Evolutionary conservation across 2,888 invertebrate genomes (phyloP).

Genomic region (Suillia variegata): DNA sequence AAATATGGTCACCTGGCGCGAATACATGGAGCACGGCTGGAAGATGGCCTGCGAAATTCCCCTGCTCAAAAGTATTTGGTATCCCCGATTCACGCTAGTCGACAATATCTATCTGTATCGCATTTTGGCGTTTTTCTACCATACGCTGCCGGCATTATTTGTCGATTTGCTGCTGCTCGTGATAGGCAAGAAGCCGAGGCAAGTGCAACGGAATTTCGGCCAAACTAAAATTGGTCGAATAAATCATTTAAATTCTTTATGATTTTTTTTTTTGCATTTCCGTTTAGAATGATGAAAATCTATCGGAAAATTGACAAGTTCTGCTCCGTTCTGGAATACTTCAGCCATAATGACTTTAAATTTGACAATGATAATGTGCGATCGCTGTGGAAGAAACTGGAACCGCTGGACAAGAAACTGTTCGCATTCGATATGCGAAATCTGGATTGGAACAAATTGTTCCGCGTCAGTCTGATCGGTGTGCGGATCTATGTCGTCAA

Average conservation of each 20-base stretch:
- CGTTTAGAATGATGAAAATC: conserved; percentile 81
- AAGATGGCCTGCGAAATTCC: conserved; percentile 66
- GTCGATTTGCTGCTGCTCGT: conserved; percentile 63
- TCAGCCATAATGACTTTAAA: conserved; percentile 75
- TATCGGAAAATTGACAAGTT: conserved; percentile 85
- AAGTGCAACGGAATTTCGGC: conserved; percentile 23
- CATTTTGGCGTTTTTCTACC: conserved; percentile 67
- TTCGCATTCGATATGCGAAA: conserved; percentile 78
- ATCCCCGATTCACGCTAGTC: conserved; percentile 65
- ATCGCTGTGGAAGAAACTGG: conserved; percentile 60
- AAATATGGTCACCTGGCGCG: conserved; percentile 82
- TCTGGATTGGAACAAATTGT: conserved; percentile 70
- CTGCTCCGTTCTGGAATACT: conserved; percentile 77
- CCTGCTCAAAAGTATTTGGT: conserved; percentile 73
- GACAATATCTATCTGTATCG: conserved; percentile 62
- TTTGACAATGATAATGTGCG: conserved; percentile 72
- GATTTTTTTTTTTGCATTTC: too few relatives aligned
- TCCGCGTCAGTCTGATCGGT: conserved; percentile 71
- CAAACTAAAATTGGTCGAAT: not conserved
- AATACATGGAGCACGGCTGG: conserved; percentile 64
- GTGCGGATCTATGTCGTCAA: conserved; percentile 79
- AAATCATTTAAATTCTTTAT: not conserved
- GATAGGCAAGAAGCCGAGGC: conserved; percentile 60
- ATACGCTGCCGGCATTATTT: conserved; percentile 70
- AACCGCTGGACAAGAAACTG: conserved; percentile 62